phyloP scores from a whole-genome alignment of 2,797 vertebrate species.

The Xiphophorus birchmanni region DNA sequence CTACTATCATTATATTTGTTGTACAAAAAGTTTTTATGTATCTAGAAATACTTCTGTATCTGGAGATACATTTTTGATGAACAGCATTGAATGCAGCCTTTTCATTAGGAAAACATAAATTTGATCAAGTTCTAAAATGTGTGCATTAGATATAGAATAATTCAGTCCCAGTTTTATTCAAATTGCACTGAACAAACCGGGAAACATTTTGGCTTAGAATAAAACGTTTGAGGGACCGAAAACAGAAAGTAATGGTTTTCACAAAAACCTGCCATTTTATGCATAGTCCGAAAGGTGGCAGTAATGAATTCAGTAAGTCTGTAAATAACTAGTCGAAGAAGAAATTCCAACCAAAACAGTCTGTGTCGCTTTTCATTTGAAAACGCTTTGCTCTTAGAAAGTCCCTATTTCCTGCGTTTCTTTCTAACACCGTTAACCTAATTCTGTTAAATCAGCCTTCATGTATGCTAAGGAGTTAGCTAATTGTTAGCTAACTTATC shows the following conservation, averaged over 20 bases:
- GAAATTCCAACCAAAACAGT: background rate
- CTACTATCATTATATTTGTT: background rate
- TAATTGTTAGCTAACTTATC: conserved; percentile 6
- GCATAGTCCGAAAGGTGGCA: background rate
- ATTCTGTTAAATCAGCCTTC: background rate
- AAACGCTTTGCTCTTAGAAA: background rate
- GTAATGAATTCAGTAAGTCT: background rate
- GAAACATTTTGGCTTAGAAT: background rate
- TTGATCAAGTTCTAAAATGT: background rate
- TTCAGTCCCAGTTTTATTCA: background rate
- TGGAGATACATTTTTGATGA: background rate
- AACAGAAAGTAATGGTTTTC: background rate
- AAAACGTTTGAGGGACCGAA: background rate
- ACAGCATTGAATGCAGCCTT: background rate
- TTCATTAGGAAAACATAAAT: background rate
- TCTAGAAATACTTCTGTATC: background rate
- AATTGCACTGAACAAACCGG: background rate
- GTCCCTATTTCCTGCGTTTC: background rate
- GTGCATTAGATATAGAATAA: background rate
- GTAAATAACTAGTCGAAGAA: conserved; percentile 8
- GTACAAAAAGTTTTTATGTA: background rate
- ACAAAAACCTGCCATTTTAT: background rate
- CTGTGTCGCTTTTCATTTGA: background rate
- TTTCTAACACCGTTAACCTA: background rate
- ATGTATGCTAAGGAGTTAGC: background rate